These are phyloP conservation scores for Chelonia mydas DNA, from an alignment of 2,797 vertebrate genomes.

Conservation along the genomic window DNA sequence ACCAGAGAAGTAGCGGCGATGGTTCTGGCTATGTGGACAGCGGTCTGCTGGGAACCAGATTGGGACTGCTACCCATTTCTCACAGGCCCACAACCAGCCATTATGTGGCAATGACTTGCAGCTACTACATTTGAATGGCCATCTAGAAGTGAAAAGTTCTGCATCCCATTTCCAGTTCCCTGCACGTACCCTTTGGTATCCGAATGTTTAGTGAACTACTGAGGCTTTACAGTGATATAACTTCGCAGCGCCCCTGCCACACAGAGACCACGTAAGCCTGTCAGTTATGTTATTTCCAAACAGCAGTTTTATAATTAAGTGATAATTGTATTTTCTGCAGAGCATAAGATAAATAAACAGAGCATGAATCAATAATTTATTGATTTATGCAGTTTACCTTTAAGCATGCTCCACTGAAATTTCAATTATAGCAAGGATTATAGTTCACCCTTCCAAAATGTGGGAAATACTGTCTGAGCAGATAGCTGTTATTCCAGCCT, in stretches of 20 bases:
- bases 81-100: not conserved
- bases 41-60: not conserved
- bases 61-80: not conserved
- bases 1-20: not conserved
- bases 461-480: conserved; percentile 37
- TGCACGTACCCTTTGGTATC: rapidly evolving
- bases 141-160: not conserved
- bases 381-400: conserved; percentile 75
- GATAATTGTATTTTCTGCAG: conserved; percentile 78
- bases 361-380: conserved; percentile 77
- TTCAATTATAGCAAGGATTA: conserved; percentile 71
- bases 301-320: conserved; percentile 79
- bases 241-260: rapidly evolving
- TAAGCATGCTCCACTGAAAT: conserved; percentile 63
- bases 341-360: conserved; percentile 76
- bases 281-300: conserved; percentile 69
- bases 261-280: conserved; percentile 38
- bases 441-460: conserved; percentile 50
- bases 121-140: not conserved
- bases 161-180: not conserved
- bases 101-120: not conserved
- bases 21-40: not conserved
- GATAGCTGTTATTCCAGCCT: conserved; percentile 14
- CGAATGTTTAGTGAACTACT: not conserved
- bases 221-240: not conserved